These are phyloP conservation scores for Vanessa tameamea DNA, from an alignment of 1,140 invertebrate species.

Conservation along the genomic window DNA sequence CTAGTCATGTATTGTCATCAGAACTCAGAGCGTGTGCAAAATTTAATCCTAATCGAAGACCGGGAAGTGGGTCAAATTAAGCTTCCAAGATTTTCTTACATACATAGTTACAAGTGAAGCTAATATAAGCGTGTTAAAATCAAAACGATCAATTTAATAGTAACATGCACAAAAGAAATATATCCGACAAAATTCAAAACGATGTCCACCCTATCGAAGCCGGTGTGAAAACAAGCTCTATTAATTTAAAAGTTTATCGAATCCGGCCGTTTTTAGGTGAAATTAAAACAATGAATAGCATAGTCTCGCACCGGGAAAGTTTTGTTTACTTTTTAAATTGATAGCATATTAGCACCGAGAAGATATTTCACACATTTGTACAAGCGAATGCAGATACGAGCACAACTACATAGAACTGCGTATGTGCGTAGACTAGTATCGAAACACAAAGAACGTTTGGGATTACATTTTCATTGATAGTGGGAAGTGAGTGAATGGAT, in stretches of 20 bases:
- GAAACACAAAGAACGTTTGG: neutral
- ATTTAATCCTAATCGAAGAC: too few species aligned
- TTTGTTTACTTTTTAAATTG: constrained; percentile 26
- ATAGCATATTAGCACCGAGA: constrained; percentile 25
- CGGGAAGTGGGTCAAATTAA: too few species aligned
- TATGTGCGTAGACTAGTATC: neutral
- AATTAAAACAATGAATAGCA: constrained; percentile 49
- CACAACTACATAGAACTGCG: neutral
- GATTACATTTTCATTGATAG: too few species aligned
- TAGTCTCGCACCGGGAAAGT: constrained; percentile 33
- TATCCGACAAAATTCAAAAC: neutral
- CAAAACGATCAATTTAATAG: neutral
- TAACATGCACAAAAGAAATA: neutral
- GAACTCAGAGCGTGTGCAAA: too few species aligned
- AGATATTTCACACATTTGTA: neutral
- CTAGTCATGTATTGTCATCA: too few species aligned
- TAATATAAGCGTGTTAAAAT: too few species aligned
- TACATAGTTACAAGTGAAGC: too few species aligned
- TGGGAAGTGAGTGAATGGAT: too few species aligned
- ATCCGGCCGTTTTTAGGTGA: constrained; percentile 42
- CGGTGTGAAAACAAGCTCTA: constrained; percentile 53
- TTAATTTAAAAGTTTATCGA: constrained; percentile 55
- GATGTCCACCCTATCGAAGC: constrained; percentile 23
- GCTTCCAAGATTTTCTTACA: too few species aligned
- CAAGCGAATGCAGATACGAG: neutral